Conservation (phyloP, 2,888 invertebrate species). For the Itoplectis maculator region DNA sequence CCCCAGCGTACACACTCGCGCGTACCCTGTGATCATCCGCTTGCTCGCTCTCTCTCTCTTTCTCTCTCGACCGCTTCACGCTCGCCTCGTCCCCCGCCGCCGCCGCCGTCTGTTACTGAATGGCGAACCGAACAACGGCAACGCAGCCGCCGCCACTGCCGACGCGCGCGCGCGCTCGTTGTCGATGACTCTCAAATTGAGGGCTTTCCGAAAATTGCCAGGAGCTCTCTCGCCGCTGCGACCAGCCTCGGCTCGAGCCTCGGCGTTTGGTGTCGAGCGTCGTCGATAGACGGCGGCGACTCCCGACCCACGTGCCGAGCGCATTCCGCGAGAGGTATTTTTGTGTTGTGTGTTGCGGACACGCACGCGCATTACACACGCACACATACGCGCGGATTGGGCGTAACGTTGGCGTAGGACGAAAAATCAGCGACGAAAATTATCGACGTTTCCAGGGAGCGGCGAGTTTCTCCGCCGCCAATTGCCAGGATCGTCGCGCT, state of each 20-base stretch:
- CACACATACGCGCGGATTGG: too few relatives aligned
- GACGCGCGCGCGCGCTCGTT: too few relatives aligned
- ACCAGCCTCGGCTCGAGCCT: too few relatives aligned
- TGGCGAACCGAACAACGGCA: constrained; percentile 45
- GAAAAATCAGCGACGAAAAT: background rate
- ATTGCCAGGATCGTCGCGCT: too few relatives aligned
- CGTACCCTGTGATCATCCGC: constrained; percentile 47
- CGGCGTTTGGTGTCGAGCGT: constrained; percentile 21
- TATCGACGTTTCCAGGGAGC: background rate
- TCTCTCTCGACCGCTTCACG: too few relatives aligned
- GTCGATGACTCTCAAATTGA: constrained; percentile 27
- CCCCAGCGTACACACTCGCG: too few relatives aligned
- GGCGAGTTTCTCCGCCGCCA: background rate
- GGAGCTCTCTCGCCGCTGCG: constrained; percentile 18
- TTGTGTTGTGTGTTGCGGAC: constrained; percentile 41
- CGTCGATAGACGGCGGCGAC: constrained; percentile 51
- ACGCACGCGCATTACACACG: too few relatives aligned
- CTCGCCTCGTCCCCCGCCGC: constrained; percentile 26
- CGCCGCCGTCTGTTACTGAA: constrained; percentile 42
- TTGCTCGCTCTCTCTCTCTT: too few relatives aligned
- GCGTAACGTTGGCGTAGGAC: background rate
- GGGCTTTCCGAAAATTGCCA: constrained; percentile 24
- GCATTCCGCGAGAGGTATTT: constrained; percentile 17
- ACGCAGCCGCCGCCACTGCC: constrained; percentile 6
- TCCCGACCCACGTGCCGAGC: constrained; percentile 55